phyloP scores from a whole-genome alignment of 1,140 invertebrate genomes.

The Drosophila suzukii region DNA sequence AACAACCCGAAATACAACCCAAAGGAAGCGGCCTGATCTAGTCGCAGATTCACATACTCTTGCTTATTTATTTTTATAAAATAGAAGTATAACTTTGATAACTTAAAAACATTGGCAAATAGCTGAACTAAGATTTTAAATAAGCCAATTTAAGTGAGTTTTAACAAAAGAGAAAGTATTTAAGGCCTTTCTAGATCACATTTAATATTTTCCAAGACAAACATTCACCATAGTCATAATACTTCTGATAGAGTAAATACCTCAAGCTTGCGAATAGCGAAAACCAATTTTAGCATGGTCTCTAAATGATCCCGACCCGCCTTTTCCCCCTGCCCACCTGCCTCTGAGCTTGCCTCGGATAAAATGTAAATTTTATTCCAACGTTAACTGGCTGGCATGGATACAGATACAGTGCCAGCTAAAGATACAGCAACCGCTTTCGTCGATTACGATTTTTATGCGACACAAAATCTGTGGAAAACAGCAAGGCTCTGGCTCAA shows the following conservation, averaged over 20 bases:
- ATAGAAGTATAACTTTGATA: no score
- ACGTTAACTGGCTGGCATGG: slow-evolving; percentile 63
- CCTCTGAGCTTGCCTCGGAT: slow-evolving; percentile 43
- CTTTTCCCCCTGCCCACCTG: slow-evolving; percentile 31
- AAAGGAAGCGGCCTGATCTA: background rate
- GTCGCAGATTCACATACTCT: slow-evolving; percentile 13
- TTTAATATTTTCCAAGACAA: background rate
- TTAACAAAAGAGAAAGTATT: background rate
- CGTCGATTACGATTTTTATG: slow-evolving; percentile 60
- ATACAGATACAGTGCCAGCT: slow-evolving; percentile 30
- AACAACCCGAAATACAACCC: slow-evolving; percentile 33
- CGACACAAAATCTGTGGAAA: slow-evolving; percentile 62
- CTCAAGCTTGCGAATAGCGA: slow-evolving; percentile 35
- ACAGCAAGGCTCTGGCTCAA: slow-evolving; percentile 30
- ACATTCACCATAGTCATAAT: background rate
- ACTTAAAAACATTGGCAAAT: no score
- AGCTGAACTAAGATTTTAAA: no score
- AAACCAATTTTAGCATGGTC: slow-evolving; percentile 46
- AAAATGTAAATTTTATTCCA: slow-evolving; percentile 69
- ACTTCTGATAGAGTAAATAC: slow-evolving; percentile 1
- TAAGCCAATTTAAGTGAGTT: background rate
- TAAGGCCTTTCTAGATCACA: background rate
- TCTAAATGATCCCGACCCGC: slow-evolving; percentile 21
- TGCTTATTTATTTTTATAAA: no score
- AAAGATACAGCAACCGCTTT: slow-evolving; percentile 30